A percentile compares a stretch with the other conserved stretches of the same genome.
Evolutionary conservation across 2,113 vertebrate species (phyloP).

Genomic region (Myiopsitta monachus): DNA sequence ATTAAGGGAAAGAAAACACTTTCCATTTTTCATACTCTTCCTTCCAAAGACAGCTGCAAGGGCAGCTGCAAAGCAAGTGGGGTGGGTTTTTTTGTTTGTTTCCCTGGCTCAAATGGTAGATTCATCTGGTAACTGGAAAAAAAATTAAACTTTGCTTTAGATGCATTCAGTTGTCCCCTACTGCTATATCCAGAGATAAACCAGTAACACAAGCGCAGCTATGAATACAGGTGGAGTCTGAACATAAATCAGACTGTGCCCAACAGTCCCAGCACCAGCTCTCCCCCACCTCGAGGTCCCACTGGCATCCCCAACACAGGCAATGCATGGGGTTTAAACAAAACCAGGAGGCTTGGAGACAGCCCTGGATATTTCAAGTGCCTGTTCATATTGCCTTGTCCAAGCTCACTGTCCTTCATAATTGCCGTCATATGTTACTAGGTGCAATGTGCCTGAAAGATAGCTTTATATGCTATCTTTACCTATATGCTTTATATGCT

Average conservation of each 20-base stretch:
- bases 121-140: not conserved
- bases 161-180: not conserved
- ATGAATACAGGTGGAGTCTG: not conserved
- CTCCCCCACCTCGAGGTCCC: not conserved
- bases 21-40: not conserved
- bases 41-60: conserved; percentile 26
- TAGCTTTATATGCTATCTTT: not conserved
- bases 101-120: not conserved
- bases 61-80: conserved; percentile 17
- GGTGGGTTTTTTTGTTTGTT: not conserved
- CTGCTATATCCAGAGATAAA: not conserved
- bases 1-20: not conserved
- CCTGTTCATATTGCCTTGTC: conserved; percentile 19
- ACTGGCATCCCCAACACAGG: not conserved
- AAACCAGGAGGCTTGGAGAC: conserved; percentile 5
- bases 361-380: conserved; percentile 21
- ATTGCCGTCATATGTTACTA: conserved; percentile 31
- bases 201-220: not conserved
- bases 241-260: not conserved
- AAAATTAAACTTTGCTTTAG: not conserved
- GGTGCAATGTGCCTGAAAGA: not conserved
- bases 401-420: conserved; percentile 36
- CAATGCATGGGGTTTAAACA: not conserved
- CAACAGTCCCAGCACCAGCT: not conserved
- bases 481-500: not conserved